phyloP scores from a whole-genome alignment of 2,113 vertebrate species.

The Atractosteus spatula region DNA sequence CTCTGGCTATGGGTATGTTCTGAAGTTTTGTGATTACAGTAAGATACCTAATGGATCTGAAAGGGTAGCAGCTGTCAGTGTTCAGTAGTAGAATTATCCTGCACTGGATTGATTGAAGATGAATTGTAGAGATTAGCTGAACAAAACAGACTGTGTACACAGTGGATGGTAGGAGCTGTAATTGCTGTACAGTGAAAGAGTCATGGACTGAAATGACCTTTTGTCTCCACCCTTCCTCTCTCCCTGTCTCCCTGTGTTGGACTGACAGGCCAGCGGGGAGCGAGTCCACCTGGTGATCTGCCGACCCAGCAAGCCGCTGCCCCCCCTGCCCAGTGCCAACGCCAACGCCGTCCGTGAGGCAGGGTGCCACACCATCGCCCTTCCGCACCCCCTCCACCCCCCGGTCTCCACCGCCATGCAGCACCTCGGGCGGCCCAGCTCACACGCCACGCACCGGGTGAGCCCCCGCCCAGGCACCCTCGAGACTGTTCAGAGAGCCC shows the following conservation, averaged over 20 bases:
- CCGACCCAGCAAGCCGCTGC: slow-evolving; percentile 74
- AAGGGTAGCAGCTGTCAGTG: no score
- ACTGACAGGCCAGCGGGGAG: slow-evolving; percentile 87
- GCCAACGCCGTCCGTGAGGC: slow-evolving; percentile 76
- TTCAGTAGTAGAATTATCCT: no score
- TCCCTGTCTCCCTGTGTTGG: slow-evolving; percentile 28
- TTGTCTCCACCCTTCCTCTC: neutral
- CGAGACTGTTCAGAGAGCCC: no score
- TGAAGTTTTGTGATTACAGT: no score
- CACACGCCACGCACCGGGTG: slow-evolving; percentile 67
- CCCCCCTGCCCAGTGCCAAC: slow-evolving; percentile 63
- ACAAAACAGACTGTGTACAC: no score
- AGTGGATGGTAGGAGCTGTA: neutral
- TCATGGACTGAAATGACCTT: neutral
- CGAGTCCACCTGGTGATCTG: slow-evolving; percentile 85
- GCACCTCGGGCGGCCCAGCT: slow-evolving; percentile 62
- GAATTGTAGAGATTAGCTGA: no score
- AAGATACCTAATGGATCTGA: no score
- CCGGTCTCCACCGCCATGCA: slow-evolving; percentile 74
- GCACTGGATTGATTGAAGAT: no score
- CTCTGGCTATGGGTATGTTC: no score
- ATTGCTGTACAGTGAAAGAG: neutral
- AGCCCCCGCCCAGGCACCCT: slow-evolving; percentile 22
- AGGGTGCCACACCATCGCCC: slow-evolving; percentile 75
- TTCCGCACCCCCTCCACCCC: slow-evolving; percentile 64